phyloP scores from a whole-genome alignment of 2,888 invertebrate species.

The Molanna angustata region DNA sequence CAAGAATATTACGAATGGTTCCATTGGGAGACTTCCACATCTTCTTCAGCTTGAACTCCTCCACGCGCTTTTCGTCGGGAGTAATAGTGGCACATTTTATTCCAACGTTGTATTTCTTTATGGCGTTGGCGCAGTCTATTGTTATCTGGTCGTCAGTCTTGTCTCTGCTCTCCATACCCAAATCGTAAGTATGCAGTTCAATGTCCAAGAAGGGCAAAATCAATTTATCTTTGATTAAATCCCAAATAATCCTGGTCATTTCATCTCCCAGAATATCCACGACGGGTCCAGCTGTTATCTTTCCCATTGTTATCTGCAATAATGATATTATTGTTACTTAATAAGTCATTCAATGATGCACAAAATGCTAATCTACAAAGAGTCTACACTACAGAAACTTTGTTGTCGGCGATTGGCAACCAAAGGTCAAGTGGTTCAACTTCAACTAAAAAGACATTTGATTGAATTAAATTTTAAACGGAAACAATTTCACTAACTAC shows the following conservation, averaged over 20 bases:
- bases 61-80: constrained; percentile 94
- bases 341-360: no score
- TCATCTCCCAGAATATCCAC: constrained; percentile 94
- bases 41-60: constrained; percentile 82
- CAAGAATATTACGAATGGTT: constrained; percentile 83
- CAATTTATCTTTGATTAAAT: constrained; percentile 94
- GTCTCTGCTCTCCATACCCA: constrained; percentile 94
- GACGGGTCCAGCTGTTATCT: constrained; percentile 81
- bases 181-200: constrained; percentile 89
- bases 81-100: constrained; percentile 99
- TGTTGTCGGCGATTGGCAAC: no score
- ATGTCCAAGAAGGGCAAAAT: constrained; percentile 95
- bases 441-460: no score
- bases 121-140: constrained; percentile 93
- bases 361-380: no score
- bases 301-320: constrained; percentile 48
- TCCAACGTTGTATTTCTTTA: constrained; percentile 96
- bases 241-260: constrained; percentile 98
- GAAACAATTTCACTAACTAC: no score
- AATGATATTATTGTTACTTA: no score
- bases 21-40: constrained; percentile 94
- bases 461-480: no score
- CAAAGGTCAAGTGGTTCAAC: no score
- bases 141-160: constrained; percentile 94
- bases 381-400: no score